Evolutionary conservation across 2,797 vertebrate species (phyloP).

Genomic region (Pangasius sanitwongsei): DNA sequence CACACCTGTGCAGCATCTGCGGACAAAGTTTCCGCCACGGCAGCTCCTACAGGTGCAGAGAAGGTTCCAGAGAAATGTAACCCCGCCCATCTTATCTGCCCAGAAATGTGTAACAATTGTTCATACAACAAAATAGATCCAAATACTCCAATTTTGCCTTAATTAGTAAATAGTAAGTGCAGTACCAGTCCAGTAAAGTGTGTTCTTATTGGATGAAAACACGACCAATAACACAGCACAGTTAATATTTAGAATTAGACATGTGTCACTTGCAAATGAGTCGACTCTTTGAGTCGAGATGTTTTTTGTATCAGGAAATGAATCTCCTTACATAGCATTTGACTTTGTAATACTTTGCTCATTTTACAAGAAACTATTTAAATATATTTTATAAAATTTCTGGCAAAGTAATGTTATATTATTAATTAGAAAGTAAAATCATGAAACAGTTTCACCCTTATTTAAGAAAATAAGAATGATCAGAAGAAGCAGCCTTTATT

Average conservation of each 20-base stretch:
- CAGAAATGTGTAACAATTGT: neutral
- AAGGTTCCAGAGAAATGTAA: neutral
- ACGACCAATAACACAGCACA: neutral
- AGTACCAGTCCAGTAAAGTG: neutral
- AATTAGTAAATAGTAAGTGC: neutral
- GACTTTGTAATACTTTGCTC: neutral
- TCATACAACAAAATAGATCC: neutral
- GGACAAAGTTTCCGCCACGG: conserved; percentile 97
- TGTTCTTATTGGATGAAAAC: neutral
- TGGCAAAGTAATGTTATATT: neutral
- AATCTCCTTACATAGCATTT: neutral
- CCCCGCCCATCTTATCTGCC: neutral
- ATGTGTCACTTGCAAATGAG: neutral
- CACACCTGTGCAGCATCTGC: conserved; percentile 96
- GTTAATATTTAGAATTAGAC: neutral
- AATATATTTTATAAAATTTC: neutral
- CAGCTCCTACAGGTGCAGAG: conserved; percentile 91
- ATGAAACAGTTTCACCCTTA: neutral
- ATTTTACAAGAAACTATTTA: neutral
- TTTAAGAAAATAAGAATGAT: neutral
- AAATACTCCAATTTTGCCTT: neutral
- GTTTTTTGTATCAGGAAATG: no score
- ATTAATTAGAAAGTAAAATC: neutral
- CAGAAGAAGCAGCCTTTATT: no score
- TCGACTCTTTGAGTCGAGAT: neutral